These are phyloP conservation scores for Oxygymnocypris stewartii DNA, from an alignment of 2,113 vertebrate genomes.

Conservation along the genomic window DNA sequence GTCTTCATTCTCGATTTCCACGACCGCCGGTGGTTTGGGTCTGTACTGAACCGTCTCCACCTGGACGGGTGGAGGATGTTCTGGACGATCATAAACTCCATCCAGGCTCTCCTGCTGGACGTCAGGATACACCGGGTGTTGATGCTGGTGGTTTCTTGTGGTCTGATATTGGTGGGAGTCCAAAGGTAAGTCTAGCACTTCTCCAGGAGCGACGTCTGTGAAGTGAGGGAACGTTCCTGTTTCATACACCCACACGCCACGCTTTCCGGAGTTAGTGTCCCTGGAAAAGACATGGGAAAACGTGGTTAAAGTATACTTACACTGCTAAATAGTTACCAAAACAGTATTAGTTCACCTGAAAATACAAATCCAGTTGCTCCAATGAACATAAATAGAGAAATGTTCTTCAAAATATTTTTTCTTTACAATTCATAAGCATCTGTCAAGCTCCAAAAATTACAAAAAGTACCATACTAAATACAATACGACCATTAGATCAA, in stretches of 20 bases:
- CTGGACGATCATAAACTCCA: not conserved
- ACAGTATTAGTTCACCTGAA: not conserved
- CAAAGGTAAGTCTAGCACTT: slow-evolving; percentile 63
- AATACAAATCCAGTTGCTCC: not conserved
- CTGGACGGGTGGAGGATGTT: slow-evolving; percentile 1
- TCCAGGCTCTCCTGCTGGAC: not conserved
- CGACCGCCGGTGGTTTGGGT: not conserved
- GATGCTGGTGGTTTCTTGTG: not conserved
- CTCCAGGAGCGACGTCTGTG: slow-evolving; percentile 59
- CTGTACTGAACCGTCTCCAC: slow-evolving; percentile 30
- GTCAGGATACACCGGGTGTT: not conserved
- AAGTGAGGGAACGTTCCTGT: slow-evolving; percentile 81
- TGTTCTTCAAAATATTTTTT: not conserved
- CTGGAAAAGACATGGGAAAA: not conserved
- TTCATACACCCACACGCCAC: slow-evolving; percentile 89
- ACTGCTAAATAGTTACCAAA: not conserved
- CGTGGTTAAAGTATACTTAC: not conserved
- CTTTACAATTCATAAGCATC: not conserved
- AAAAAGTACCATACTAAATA: not conserved
- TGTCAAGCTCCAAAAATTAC: not conserved
- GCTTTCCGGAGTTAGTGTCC: slow-evolving; percentile 83
- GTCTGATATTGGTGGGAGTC: not conserved
- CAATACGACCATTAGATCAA: not conserved
- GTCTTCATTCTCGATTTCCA: slow-evolving; percentile 7
- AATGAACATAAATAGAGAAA: not conserved